phyloP scores from a whole-genome alignment of 2,797 vertebrate species.

The Pampus argenteus region DNA sequence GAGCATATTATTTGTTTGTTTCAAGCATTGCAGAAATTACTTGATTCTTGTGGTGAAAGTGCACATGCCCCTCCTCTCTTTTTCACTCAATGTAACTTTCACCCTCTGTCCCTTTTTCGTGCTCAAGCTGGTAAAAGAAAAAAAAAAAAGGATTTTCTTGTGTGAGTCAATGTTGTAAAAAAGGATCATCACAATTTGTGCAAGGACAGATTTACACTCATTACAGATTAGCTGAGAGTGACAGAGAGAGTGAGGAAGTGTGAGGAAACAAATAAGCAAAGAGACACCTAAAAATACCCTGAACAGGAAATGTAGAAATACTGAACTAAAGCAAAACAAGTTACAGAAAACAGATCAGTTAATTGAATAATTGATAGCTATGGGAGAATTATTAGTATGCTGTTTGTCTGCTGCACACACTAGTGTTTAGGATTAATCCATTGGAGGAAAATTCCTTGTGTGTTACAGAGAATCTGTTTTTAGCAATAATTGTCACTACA shows the following conservation, averaged over 20 bases:
- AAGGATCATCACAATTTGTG: conserved; percentile 60
- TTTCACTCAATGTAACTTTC: conserved; percentile 38
- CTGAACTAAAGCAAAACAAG: conserved; percentile 6
- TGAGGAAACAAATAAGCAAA: conserved; percentile 24
- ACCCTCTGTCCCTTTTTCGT: conserved; percentile 30
- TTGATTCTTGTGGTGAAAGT: conserved; percentile 37
- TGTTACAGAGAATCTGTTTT: conserved; percentile 59
- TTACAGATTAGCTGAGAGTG: conserved; percentile 68
- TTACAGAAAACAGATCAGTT: conserved; percentile 34
- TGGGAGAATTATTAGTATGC: conserved; percentile 38
- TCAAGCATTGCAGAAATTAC: conserved; percentile 21
- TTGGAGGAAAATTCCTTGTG: conserved; percentile 27
- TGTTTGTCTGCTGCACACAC: conserved; percentile 48
- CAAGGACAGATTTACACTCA: conserved; percentile 69
- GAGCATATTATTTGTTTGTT: conserved; percentile 38
- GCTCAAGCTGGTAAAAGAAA: conserved; percentile 36
- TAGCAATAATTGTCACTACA: conserved; percentile 65
- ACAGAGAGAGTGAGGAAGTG: conserved; percentile 40
- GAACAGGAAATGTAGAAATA: conserved; percentile 17
- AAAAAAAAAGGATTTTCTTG: conserved; percentile 55
- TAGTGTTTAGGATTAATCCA: conserved; percentile 53
- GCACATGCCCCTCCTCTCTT: not conserved
- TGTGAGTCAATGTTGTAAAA: conserved; percentile 61
- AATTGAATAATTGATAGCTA: conserved; percentile 57
- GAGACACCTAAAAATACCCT: conserved; percentile 54